phyloP scores from a whole-genome alignment of 2,113 vertebrate species.

The Himantopus leucocephalus region DNA sequence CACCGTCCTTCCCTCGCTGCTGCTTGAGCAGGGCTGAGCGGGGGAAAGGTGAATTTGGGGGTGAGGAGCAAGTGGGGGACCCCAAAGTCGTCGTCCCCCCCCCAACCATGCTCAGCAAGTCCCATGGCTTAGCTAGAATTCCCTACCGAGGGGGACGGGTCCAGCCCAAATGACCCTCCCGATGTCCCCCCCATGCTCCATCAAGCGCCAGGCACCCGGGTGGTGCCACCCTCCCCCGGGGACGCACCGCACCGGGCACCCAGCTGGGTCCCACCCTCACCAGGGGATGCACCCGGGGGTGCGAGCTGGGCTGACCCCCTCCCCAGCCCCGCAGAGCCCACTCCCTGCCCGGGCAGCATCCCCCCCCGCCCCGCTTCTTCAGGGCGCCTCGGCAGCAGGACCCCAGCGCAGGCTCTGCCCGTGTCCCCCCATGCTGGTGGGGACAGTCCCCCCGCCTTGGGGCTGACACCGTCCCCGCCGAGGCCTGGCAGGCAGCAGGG shows the following conservation, averaged over 20 bases:
- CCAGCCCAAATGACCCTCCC: background rate
- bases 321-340: background rate
- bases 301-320: background rate
- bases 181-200: too few relatives aligned
- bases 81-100: accelerated
- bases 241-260: accelerated
- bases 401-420: background rate
- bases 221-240: background rate
- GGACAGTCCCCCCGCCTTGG: accelerated
- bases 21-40: background rate
- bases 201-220: background rate
- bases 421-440: background rate
- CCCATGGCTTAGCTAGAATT: background rate
- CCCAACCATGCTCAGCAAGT: background rate
- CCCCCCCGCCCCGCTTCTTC: accelerated
- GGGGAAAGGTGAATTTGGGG: background rate
- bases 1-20: background rate
- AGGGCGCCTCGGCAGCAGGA: background rate
- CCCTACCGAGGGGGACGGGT: too few relatives aligned
- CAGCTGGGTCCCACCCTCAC: background rate
- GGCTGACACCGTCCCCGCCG: background rate
- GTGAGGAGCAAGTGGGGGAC: background rate
- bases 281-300: accelerated
- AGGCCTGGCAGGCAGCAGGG: background rate
- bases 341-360: accelerated